A percentile compares a stretch with the other conserved stretches of the same genome.
phyloP scores from a whole-genome alignment of 2,113 vertebrate species.

The Erythrocebus patas region DNA sequence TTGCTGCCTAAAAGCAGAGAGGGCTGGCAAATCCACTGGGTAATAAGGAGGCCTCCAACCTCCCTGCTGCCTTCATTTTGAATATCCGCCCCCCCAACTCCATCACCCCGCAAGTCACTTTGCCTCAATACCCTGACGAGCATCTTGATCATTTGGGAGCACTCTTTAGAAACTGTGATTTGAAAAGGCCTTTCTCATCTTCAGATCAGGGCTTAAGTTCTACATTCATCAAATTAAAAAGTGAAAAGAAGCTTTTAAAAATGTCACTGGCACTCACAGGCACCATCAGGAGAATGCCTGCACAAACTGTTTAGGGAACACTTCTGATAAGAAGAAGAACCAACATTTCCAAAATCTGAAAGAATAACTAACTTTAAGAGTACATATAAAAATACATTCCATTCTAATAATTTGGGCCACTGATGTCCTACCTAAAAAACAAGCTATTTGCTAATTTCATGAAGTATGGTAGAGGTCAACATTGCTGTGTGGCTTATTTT shows the following conservation, averaged over 20 bases:
- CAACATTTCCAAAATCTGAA: constrained; percentile 38
- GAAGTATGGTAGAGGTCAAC: background rate
- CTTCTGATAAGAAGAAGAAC: constrained; percentile 52
- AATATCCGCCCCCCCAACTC: background rate
- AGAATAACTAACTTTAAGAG: background rate
- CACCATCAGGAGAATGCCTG: constrained; percentile 19
- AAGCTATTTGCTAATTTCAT: background rate
- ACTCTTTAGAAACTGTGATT: background rate
- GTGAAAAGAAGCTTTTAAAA: constrained; percentile 38
- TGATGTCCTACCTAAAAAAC: background rate
- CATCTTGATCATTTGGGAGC: background rate
- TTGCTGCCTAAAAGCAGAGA: constrained; percentile 36
- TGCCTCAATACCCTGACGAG: background rate
- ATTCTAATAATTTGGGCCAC: background rate
- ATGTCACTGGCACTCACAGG: constrained; percentile 8
- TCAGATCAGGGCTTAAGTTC: constrained; percentile 37
- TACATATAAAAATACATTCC: background rate
- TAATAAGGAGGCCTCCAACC: background rate
- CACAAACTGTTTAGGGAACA: constrained; percentile 32
- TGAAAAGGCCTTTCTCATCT: constrained; percentile 14
- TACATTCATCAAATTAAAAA: constrained; percentile 45
- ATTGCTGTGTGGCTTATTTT: background rate
- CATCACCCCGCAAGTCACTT: background rate
- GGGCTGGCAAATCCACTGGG: background rate
- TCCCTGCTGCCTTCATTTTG: background rate